Conservation (phyloP, 2,888 invertebrate species). For the Beris chalybata region DNA sequence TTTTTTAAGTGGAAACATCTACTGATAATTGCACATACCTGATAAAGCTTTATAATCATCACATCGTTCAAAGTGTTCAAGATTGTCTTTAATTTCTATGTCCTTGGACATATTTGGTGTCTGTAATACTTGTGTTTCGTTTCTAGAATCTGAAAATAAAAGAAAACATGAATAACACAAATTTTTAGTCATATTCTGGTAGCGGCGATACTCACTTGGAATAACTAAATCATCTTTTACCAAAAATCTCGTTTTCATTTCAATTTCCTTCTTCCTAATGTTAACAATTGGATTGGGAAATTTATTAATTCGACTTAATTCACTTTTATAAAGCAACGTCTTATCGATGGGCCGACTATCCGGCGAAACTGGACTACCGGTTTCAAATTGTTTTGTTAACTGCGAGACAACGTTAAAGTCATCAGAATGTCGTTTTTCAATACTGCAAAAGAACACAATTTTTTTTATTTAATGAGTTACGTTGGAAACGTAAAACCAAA, state of each 20-base stretch:
- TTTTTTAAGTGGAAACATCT: too few species aligned
- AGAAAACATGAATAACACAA: background rate
- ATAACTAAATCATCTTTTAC: slow-evolving; percentile 19
- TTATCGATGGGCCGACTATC: slow-evolving; percentile 62
- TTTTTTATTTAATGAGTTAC: too few species aligned
- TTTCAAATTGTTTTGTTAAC: slow-evolving; percentile 74
- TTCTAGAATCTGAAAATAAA: slow-evolving; percentile 27
- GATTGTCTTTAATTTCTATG: slow-evolving; percentile 25
- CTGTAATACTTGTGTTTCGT: slow-evolving; percentile 28
- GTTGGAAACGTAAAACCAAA: too few species aligned
- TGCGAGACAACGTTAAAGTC: slow-evolving; percentile 72
- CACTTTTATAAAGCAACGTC: slow-evolving; percentile 69
- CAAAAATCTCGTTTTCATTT: slow-evolving; percentile 26
- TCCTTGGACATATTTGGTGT: slow-evolving; percentile 31
- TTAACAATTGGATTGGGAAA: slow-evolving; percentile 31
- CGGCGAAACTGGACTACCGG: slow-evolving; percentile 62
- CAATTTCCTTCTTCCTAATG: slow-evolving; percentile 30
- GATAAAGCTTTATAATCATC: slow-evolving; percentile 20
- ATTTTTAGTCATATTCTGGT: background rate
- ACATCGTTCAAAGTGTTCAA: slow-evolving; percentile 23
- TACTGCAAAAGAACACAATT: background rate
- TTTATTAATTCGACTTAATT: slow-evolving; percentile 57
- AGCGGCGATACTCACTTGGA: slow-evolving; percentile 13
- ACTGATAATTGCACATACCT: slow-evolving; percentile 1
- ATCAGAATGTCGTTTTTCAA: slow-evolving; percentile 36